Base-by-base conservation (phyloP, 2,888 invertebrate species). In the Bimastos eiseni region DNA sequence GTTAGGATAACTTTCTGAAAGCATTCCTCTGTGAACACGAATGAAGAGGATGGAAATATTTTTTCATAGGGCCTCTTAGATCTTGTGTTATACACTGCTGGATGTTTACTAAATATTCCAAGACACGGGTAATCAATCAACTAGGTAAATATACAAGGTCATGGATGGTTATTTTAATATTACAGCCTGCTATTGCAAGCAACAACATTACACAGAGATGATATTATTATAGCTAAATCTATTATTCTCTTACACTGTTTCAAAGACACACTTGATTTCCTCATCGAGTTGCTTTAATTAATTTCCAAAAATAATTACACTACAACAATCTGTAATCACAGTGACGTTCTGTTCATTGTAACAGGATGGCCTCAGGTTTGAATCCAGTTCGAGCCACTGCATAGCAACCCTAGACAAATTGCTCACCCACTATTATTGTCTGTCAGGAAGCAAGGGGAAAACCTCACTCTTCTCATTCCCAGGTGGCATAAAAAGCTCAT, bases 1-100 rank as follows among this genome's bases (percentile, higher is more conserved):
- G 70, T 70, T 70, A n/a, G 70, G 70, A 70, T 70, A 70, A 70
- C 30, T 70, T 70, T 70, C 70, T 70, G 70, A 70, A 70, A 70
- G 70, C 70, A 30, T 70, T 70, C n/a, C 70, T n/a, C 70, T 3
- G 30, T 13, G n/a, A 30, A 70, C 70, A 70, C 30, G n/a, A n/a
- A 70, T 70, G 70, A 70, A 70, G 70, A 70, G 70, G 70, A 70
- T 70, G 70, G 70, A 70, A 70, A 70, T 70, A 70, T 70, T 70
- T 70, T n/a, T n/a, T n/a, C 15, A 70, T 70, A 70, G n/a, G n/a
- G 70, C 70, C 49, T 70, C 70, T 70, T 70, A 70, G 70, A 70
- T 70, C 70, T n/a, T 30, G 70, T 70, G 70, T 70, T 70, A 70
- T 70, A 70, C 70, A 70, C 70, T 30, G 70, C 70, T 70, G 30